Percentiles rank a stretch among this genome's conserved stretches.
Conservation (phyloP, 2,113 vertebrate species). For the Pseudopipra pipra region DNA sequence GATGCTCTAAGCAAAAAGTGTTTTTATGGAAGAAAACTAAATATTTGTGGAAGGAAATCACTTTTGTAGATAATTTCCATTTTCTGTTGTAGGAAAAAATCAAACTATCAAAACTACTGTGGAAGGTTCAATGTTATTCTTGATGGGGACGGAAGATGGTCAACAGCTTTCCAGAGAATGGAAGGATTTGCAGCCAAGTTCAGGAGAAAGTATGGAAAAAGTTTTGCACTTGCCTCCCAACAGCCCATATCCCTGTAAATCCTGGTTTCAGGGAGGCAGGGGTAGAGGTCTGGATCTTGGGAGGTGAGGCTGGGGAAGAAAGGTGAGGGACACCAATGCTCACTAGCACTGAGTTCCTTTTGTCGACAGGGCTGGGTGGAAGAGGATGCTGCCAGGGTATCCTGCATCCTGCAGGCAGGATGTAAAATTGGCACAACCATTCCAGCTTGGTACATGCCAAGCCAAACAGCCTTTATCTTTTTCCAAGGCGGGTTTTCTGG, state of each 20-base stretch:
- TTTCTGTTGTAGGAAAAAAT: neutral
- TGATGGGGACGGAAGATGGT: neutral
- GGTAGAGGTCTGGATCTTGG: neutral
- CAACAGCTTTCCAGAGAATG: neutral
- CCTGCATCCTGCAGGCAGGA: neutral
- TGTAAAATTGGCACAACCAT: neutral
- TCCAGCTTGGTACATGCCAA: neutral
- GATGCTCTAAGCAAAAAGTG: neutral
- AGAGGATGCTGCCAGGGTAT: neutral
- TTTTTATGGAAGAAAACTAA: neutral
- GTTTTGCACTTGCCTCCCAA: neutral
- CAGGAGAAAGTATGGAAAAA: neutral
- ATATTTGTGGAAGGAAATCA: neutral
- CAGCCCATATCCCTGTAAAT: neutral
- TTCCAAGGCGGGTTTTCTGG: neutral
- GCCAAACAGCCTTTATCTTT: neutral
- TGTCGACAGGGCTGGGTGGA: neutral
- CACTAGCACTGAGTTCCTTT: neutral
- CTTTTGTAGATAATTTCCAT: neutral
- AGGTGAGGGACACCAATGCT: neutral
- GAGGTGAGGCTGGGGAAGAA: neutral
- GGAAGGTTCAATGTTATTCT: neutral
- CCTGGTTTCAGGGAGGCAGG: neutral
- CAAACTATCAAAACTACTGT: neutral
- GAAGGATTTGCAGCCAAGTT: neutral